These are phyloP conservation scores for Chauna torquata DNA, from an alignment of 2,113 vertebrate genomes.

Conservation along the genomic window DNA sequence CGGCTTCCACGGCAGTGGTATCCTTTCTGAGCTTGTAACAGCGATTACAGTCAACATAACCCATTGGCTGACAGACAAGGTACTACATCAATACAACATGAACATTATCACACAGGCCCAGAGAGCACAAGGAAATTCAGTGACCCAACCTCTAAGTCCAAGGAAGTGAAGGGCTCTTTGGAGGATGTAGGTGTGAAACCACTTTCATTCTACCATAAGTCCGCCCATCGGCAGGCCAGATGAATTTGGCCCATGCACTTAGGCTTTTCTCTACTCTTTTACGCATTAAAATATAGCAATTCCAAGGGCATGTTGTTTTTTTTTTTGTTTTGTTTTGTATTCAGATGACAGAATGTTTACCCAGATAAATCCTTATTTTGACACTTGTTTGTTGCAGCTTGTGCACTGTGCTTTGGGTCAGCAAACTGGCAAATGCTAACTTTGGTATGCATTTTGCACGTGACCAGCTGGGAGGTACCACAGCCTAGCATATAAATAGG, in stretches of 20 bases:
- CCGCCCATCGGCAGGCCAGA: neutral
- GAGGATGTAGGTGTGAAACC: neutral
- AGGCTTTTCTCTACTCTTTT: neutral
- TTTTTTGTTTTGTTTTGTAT: neutral
- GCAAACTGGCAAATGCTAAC: neutral
- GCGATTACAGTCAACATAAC: neutral
- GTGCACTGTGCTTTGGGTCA: neutral
- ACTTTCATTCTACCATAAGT: neutral
- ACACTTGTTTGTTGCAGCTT: neutral
- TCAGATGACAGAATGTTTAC: neutral
- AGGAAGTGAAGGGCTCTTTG: neutral
- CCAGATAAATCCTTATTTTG: neutral
- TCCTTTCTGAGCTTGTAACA: neutral
- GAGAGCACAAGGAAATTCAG: neutral
- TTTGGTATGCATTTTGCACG: neutral
- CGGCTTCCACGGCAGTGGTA: neutral
- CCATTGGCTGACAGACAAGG: constrained; percentile 34
- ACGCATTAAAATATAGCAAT: neutral
- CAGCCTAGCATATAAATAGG: neutral
- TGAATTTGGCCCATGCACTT: neutral
- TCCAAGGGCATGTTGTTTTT: neutral
- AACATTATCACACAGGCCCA: neutral
- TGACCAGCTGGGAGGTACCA: neutral
- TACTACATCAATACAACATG: constrained; percentile 3
- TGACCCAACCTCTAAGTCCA: neutral